A percentile compares a stretch with the other conserved stretches of the same genome.
These are phyloP conservation scores for Cecropterus lyciades DNA, from an alignment of 1,140 invertebrate species.

Conservation along the genomic window DNA sequence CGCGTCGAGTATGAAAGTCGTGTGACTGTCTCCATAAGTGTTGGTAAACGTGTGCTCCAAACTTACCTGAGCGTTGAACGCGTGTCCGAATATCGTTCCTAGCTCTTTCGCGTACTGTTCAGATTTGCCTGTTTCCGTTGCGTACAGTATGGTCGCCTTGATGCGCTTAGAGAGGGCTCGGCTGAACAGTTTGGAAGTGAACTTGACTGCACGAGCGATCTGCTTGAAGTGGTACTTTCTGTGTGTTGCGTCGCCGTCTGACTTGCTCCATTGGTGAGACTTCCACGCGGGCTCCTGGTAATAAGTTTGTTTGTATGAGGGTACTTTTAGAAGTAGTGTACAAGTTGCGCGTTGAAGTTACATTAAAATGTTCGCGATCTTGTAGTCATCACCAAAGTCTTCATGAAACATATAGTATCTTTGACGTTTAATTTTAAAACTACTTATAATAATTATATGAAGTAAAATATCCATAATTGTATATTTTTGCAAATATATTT, in stretches of 20 bases:
- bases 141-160: slow-evolving; percentile 97
- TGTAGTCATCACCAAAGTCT: no score
- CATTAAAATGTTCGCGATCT: background rate
- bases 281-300: slow-evolving; percentile 93
- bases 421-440: no score
- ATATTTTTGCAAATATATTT: no score
- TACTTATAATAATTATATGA: no score
- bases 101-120: slow-evolving; percentile 97
- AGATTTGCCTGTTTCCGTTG: slow-evolving; percentile 97
- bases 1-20: background rate
- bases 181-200: slow-evolving; percentile 98
- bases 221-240: slow-evolving; percentile 98
- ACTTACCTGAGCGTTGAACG: slow-evolving; percentile 95
- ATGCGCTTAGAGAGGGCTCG: slow-evolving; percentile 95
- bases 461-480: no score
- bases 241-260: slow-evolving; percentile 87
- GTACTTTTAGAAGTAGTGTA: no score
- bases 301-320: background rate
- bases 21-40: background rate
- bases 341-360: no score
- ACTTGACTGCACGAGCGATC: slow-evolving; percentile 98
- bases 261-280: slow-evolving; percentile 93
- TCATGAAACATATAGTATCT: no score
- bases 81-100: slow-evolving; percentile 95
- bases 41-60: slow-evolving; percentile 15